Evolutionary conservation across 2,888 invertebrate species (phyloP), one percentile per base, ranked within the genome.

Genomic region (Eristalis pertinax): DNA sequence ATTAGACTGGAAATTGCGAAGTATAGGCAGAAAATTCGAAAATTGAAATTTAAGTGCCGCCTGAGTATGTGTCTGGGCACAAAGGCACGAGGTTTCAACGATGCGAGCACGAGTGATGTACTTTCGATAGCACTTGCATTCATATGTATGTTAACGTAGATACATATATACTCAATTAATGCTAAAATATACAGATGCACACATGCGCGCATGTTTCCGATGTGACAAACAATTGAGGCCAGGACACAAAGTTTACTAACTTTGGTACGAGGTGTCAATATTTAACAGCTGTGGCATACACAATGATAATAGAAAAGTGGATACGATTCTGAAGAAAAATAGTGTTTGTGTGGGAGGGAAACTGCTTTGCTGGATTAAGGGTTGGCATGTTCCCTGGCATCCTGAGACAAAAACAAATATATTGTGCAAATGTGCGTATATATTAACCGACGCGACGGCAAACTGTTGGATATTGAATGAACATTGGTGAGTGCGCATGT

Each of bases 281-380:
- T 83, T 84, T 87, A 84, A 87, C 87, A 87, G 87, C 84, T 87
- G 87, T 87, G 87, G 79, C 84, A 79, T 83, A 84, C 80, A 84
- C 79, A 83, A 50, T 84, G 84, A 84, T 87, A 87, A 87, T 87
- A 84, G 87, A 84, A 87, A 87, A 87, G 74, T 84, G 84, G 84
- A 76, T 69, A 79, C 70, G 60, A 68, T 24, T 79, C 62, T 78
- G 32, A 60, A 75, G 78, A 83, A 76, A 50, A 50, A 50, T 50
- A 50, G 50, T 50, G 50, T 5, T n/a, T 50, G 50, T 1, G 50
- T 50, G 50, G 19, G 50, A 50, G 50, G 50, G 19, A 8, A 19
- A 50, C 19, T 50, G 50, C n/a, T 50, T 19, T 50, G n/a, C 19
- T 50, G 50, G 50, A 19, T 50, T 50, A 50, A 50, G 50, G 50